Evolutionary conservation across 2,113 vertebrate genomes (phyloP).

Genomic region (Pelodiscus sinensis): DNA sequence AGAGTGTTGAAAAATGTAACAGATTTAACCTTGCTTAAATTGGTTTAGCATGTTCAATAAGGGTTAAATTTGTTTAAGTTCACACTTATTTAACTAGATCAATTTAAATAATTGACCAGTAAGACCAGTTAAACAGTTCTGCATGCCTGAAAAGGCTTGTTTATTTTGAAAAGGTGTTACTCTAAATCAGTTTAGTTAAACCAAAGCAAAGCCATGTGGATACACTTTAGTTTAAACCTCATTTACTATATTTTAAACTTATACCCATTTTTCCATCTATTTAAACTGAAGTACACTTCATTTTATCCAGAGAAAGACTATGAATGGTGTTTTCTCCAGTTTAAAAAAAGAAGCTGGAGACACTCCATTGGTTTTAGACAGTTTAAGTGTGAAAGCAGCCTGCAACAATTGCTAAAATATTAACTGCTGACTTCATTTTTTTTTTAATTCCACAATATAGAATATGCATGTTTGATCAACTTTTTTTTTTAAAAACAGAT

Average conservation of each 20-base stretch:
- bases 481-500: neutral
- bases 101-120: neutral
- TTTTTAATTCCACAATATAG: neutral
- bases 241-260: neutral
- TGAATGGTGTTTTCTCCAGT: neutral
- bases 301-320: neutral
- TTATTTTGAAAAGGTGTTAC: neutral
- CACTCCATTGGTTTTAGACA: neutral
- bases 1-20: neutral
- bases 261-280: neutral
- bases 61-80: neutral
- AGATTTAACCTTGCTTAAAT: neutral
- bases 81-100: neutral
- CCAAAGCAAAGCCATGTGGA: neutral
- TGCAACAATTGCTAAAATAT: neutral
- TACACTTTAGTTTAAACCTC: neutral
- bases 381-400: neutral
- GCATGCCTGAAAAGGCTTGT: neutral
- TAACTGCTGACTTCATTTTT: neutral
- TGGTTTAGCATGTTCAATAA: neutral
- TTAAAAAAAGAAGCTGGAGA: neutral
- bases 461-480: neutral
- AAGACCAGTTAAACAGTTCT: neutral
- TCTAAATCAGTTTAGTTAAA: neutral
- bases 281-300: neutral